Evolutionary conservation across 2,113 vertebrate genomes (phyloP), one percentile per base, ranked within the genome.

Genomic region (Ptyas mucosa): DNA sequence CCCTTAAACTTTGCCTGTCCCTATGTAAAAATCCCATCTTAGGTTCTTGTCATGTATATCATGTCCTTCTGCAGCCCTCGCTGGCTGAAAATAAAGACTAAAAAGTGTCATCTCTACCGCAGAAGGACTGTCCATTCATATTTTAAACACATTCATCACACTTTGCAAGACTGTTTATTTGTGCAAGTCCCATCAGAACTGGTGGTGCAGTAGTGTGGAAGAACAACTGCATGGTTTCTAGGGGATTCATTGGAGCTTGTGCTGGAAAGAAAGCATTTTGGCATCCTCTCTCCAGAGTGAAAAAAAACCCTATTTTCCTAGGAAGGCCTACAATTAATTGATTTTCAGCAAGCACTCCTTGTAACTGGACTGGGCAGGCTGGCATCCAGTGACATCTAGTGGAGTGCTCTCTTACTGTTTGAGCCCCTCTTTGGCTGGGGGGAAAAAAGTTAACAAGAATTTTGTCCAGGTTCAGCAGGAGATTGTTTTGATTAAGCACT

Each of bases 371-470:
- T 43, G 43, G 43, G 51, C 54, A 52, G 49, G 29, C 14, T 93
- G n/a, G 81, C 75, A 90, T 90, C 75, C 92, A 93, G 92, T 90
- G 92, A 93, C 92, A 93, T 87, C 92, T 90, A 90, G 92, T 93
- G 92, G 92, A 93, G 26, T 29, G 43, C 34, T 64, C 14, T 81
- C 55, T 90, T 87, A 53, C 34, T 43, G 61, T 18, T 10, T 2
- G 12, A 49, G 9, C 24, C 53, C 54, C 20, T 55, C 8, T 91
- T 85, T 24, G 2, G 23, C 29, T 52, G 58, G 26, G 26, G 8
- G 10, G 24, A 34, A 51, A 57, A 61, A 87, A 20, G 20, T 26
- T 46, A 53, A 43, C 12, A 26, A 75, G 51, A 21, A 75, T 21
- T 88, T 88, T 34, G 2, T 69, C 23, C 18, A 52, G 85, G 5